These are phyloP conservation scores for Xestia c-nigrum DNA, from an alignment of 2,888 invertebrate genomes.

Conservation along the genomic window DNA sequence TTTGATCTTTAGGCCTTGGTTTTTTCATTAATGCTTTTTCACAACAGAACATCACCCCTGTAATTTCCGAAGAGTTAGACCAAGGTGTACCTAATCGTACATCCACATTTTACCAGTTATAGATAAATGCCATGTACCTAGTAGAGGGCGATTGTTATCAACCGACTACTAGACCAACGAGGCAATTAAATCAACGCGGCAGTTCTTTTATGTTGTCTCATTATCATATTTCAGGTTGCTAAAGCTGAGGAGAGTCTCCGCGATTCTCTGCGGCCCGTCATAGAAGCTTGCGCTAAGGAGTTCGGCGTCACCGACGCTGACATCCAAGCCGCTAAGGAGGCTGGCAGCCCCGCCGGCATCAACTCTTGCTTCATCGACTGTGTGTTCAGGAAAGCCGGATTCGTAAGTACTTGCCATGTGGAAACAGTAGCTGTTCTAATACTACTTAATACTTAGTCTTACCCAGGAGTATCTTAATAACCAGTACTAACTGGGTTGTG, in stretches of 20 bases:
- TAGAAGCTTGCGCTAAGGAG: slow-evolving; percentile 44
- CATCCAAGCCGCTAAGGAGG: slow-evolving; percentile 41
- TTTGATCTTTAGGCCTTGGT: neutral
- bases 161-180: too few species aligned
- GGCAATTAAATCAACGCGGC: too few species aligned
- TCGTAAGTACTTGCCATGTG: slow-evolving; percentile 17
- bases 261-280: slow-evolving; percentile 25
- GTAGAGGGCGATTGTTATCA: too few species aligned
- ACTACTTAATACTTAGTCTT: too few species aligned
- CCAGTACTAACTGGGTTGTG: too few species aligned
- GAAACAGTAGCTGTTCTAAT: neutral
- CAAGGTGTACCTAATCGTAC: too few species aligned
- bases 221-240: slow-evolving; percentile 44
- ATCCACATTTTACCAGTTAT: too few species aligned
- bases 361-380: slow-evolving; percentile 51
- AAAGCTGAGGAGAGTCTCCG: slow-evolving; percentile 31
- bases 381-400: slow-evolving; percentile 20
- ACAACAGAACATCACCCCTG: too few species aligned
- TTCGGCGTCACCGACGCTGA: slow-evolving; percentile 39
- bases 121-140: too few species aligned
- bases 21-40: neutral
- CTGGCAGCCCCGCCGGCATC: slow-evolving; percentile 16
- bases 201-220: too few species aligned
- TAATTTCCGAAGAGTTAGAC: too few species aligned
- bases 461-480: too few species aligned